Evolutionary conservation across 2,888 invertebrate species (phyloP).

Genomic region (Digitonthophagus gazella): DNA sequence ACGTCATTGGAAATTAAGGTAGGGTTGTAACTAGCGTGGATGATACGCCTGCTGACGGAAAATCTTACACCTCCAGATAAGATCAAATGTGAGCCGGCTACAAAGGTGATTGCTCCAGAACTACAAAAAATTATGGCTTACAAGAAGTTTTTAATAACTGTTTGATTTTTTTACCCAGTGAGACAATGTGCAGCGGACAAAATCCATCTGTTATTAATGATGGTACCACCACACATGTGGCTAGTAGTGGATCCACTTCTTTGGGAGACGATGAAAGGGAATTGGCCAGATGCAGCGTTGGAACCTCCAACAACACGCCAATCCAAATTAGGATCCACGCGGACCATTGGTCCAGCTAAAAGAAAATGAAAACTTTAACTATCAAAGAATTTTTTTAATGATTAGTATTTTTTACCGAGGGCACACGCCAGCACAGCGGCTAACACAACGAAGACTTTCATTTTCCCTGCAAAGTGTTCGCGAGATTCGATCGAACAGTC

Average conservation of each 20-base stretch:
- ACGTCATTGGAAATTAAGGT: constrained; percentile 32
- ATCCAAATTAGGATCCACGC: constrained; percentile 14
- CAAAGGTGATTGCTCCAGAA: constrained; percentile 39
- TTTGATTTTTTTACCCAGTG: constrained; percentile 48
- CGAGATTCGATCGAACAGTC: too few species aligned
- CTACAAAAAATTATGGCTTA: constrained; percentile 15
- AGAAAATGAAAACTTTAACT: too few species aligned
- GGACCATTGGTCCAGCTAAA: constrained; percentile 1
- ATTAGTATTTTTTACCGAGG: too few species aligned
- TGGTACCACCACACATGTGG: constrained; percentile 54
- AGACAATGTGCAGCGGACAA: constrained; percentile 57
- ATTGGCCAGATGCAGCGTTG: constrained; percentile 47
- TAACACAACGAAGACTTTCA: too few species aligned
- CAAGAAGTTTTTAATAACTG: neutral
- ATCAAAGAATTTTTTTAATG: too few species aligned
- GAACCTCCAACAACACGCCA: constrained; percentile 53
- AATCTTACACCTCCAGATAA: constrained; percentile 50
- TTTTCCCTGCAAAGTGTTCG: too few species aligned
- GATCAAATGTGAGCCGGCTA: constrained; percentile 55
- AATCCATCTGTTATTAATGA: constrained; percentile 46
- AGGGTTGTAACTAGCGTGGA: constrained; percentile 51
- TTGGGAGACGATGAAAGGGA: constrained; percentile 52
- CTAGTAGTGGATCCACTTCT: constrained; percentile 41
- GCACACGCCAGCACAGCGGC: too few species aligned
- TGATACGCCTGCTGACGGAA: constrained; percentile 46